These are phyloP conservation scores for Nomada hirtipes DNA, from an alignment of 2,888 invertebrate species.

Conservation along the genomic window DNA sequence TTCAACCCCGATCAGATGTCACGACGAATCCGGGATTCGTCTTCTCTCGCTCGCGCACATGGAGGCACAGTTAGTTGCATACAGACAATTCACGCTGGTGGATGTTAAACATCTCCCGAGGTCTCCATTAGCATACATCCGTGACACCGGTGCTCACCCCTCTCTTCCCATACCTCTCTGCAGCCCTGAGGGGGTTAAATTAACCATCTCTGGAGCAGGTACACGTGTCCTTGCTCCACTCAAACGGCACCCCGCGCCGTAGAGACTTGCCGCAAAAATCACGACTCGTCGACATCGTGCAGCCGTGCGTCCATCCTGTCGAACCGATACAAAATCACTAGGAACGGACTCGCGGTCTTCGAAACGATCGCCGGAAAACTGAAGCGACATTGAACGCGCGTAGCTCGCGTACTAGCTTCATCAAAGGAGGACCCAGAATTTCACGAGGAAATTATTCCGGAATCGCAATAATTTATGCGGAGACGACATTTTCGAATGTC, in stretches of 20 bases:
- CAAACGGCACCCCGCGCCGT: not conserved
- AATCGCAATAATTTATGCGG: too few relatives aligned
- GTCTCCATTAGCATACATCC: constrained; percentile 82
- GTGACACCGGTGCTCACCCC: constrained; percentile 75
- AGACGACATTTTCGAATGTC: not conserved
- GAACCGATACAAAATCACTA: constrained; percentile 42
- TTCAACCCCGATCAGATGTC: too few relatives aligned
- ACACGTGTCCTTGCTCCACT: constrained; percentile 54
- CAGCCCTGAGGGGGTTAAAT: constrained; percentile 71
- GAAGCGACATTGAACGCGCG: not conserved
- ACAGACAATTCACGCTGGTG: constrained; percentile 75
- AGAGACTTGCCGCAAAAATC: constrained; percentile 44
- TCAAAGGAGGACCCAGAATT: not conserved
- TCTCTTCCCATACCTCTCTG: constrained; percentile 72
- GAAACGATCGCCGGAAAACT: constrained; percentile 16
- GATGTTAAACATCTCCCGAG: constrained; percentile 80
- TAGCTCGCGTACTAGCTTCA: not conserved
- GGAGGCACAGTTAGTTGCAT: constrained; percentile 59
- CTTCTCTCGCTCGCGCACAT: constrained; percentile 16
- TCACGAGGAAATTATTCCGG: too few relatives aligned
- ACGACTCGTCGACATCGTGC: constrained; percentile 8
- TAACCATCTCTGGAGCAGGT: constrained; percentile 71
- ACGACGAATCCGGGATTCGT: constrained; percentile 23
- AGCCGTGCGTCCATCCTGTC: constrained; percentile 17
- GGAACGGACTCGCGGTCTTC: constrained; percentile 38